Conservation (phyloP, 2,888 invertebrate genomes). For the Drosophila kambysellisi region DNA sequence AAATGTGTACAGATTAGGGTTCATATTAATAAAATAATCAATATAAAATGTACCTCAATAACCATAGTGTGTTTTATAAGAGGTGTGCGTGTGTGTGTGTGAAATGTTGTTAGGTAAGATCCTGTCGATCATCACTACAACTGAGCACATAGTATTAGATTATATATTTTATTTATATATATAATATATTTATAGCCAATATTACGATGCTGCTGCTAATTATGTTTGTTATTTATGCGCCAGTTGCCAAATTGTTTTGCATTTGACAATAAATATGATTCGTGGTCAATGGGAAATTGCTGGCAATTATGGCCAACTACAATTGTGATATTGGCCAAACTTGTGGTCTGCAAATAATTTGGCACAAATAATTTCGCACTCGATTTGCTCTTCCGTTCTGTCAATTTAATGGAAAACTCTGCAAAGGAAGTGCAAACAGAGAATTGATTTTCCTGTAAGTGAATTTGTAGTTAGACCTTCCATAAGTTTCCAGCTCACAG, state of each 20-base stretch:
- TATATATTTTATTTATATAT: not conserved
- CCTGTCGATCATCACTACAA: not conserved
- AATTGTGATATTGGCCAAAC: constrained; percentile 14
- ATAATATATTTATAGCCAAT: not conserved
- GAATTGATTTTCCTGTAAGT: not conserved
- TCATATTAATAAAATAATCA: not conserved
- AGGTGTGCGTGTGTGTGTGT: not conserved
- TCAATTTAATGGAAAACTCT: not conserved
- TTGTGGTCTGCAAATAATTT: constrained; percentile 31
- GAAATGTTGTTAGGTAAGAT: not conserved
- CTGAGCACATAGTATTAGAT: not conserved
- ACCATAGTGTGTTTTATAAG: not conserved
- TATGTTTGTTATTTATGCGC: constrained; percentile 57
- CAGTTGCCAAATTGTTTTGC: constrained; percentile 37
- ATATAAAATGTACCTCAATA: not conserved
- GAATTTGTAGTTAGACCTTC: not conserved
- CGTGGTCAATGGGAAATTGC: constrained; percentile 33
- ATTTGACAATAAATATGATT: constrained; percentile 19
- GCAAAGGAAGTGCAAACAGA: not conserved
- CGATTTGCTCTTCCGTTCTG: constrained; percentile 26
- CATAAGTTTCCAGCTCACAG: not conserved
- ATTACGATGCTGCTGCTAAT: constrained; percentile 27
- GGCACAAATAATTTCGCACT: constrained; percentile 23
- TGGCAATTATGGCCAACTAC: constrained; percentile 36
- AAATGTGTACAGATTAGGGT: not conserved